Evolutionary conservation across 2,888 invertebrate genomes (phyloP), one percentile per base, ranked within the genome.

Genomic region (Toxonevra muliebris): DNA sequence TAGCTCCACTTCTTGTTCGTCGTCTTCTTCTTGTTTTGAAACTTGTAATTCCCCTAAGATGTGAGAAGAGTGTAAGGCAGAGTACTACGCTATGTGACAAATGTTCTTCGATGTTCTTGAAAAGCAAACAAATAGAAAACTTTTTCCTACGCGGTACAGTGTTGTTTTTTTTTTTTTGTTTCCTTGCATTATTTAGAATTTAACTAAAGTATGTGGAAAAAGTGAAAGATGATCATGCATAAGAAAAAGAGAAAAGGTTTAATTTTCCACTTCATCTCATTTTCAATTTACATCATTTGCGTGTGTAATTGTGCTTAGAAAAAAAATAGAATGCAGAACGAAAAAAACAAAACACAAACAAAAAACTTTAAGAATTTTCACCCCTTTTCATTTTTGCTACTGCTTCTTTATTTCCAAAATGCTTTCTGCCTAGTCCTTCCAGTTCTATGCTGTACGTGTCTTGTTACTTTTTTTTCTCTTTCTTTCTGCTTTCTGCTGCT

Each of bases 251-350:
- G 30, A 30, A 48, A 54, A n/a, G 42, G 42, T 62, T 54, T 62
- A 53, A 62, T 62, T 62, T 54, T 62, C 54, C 54, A 54, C 53
- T 54, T 62, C 54, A 62, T 54, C 52, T 62, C 62, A 20, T 17
- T 62, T 62, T 62, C 54, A 62, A 54, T 61, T 62, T 62, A 53
- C 52, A 20, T 42, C 54, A 53, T 43, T 62, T 43, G 53, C 53
- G 42, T 57, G 30, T 15, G 20, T 42, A 54, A 53, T 42, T 62
- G 54, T 62, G 19, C 43, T 43, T 53, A 42, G 62, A 53, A 54
- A 53, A 53, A 54, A 19, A 11, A 54, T 4, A 54, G 12, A 17
- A 19, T 54, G 7, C 12, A 2, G 20, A 13, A 19, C 13, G 20
- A 4, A 12, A 19, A 10, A 54, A 54, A 17, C 30, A n/a, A 54